phyloP scores from a whole-genome alignment of 2,888 invertebrate genomes.

The Nomada fucata region DNA sequence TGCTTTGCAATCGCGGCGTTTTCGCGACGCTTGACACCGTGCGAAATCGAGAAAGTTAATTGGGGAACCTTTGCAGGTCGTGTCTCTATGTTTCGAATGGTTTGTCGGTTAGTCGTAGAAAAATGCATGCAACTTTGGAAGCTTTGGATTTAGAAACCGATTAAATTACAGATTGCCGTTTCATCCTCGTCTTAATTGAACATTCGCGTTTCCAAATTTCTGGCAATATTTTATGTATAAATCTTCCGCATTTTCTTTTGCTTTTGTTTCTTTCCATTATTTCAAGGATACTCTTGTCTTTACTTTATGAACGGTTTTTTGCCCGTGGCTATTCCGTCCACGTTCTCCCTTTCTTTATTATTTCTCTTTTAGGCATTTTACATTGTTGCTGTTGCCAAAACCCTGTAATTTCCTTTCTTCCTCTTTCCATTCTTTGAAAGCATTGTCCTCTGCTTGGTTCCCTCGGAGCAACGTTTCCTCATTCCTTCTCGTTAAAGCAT shows the following conservation, averaged over 20 bases:
- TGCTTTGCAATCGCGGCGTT: too few species aligned
- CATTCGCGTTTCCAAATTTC: too few species aligned
- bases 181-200: too few species aligned
- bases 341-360: neutral
- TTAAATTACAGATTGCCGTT: too few species aligned
- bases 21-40: too few species aligned
- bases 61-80: too few species aligned
- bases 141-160: too few species aligned
- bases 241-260: neutral
- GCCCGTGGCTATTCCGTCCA: neutral
- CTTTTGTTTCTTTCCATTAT: neutral
- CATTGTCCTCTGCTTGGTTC: neutral
- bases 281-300: neutral
- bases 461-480: neutral
- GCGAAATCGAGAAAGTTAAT: too few species aligned
- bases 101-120: too few species aligned
- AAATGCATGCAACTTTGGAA: too few species aligned
- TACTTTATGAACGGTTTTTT: neutral
- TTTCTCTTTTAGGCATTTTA: neutral
- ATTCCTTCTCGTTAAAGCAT: constrained; percentile 1
- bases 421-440: neutral
- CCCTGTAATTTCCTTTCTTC: neutral
- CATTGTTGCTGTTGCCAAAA: constrained; percentile 4
- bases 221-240: too few species aligned
- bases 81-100: too few species aligned